Evolutionary conservation across 2,113 vertebrate genomes (phyloP).

Genomic region (Vulpes lagopus): DNA sequence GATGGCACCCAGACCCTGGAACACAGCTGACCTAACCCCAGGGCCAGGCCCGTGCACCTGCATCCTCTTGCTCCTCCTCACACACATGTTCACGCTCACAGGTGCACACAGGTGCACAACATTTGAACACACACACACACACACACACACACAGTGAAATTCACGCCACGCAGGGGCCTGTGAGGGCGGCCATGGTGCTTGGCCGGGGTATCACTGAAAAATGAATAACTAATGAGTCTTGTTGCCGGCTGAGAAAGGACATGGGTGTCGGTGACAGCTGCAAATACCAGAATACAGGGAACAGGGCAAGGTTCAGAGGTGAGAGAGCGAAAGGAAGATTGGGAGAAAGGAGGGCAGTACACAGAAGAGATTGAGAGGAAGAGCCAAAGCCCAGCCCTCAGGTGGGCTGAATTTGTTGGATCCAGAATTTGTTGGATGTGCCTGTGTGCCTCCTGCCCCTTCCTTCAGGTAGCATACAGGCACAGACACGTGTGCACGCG

Average conservation of each 20-base stretch:
- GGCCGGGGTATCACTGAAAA: not conserved
- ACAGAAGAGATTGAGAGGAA: not conserved
- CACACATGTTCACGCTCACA: not conserved
- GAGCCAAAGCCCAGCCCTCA: fast-evolving
- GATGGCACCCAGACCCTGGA: not conserved
- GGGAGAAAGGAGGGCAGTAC: not conserved
- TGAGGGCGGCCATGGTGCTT: not conserved
- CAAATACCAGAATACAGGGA: not conserved
- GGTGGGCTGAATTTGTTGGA: too few species aligned
- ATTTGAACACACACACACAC: too few species aligned
- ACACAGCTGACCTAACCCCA: too few species aligned
- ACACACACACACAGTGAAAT: too few species aligned
- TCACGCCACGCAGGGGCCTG: not conserved
- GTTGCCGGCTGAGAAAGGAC: not conserved
- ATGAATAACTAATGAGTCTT: not conserved
- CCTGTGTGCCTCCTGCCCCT: not conserved
- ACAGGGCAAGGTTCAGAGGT: not conserved
- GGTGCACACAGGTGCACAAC: not conserved
- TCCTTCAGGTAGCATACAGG: not conserved
- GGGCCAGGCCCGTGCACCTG: fast-evolving
- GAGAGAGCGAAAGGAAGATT: not conserved
- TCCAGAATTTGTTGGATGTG: not conserved
- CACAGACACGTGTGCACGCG: not conserved
- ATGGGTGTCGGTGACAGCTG: fast-evolving
- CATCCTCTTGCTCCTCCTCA: not conserved